These are phyloP conservation scores for Cordylochernes scorpioides DNA, from an alignment of 2,888 invertebrate species.

Conservation along the genomic window DNA sequence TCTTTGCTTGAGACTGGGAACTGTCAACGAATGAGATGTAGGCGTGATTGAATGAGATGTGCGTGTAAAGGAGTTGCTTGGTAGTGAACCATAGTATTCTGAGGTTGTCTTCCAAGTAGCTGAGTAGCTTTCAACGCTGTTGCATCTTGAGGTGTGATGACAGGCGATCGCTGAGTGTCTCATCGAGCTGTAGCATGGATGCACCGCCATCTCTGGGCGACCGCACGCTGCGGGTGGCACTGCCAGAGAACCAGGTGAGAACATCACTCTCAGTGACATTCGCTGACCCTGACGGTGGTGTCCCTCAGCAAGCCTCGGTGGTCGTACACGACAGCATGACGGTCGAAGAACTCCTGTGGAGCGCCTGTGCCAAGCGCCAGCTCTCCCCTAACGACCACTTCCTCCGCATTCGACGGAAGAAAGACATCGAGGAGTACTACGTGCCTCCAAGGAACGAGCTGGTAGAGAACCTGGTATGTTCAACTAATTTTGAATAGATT, in stretches of 20 bases:
- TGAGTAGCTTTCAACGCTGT: no score
- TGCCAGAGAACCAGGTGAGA: slow-evolving; percentile 41
- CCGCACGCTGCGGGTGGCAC: slow-evolving; percentile 60
- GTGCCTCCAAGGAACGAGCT: slow-evolving; percentile 79
- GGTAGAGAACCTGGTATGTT: slow-evolving; percentile 67
- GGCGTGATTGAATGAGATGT: no score
- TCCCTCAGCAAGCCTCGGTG: slow-evolving; percentile 7
- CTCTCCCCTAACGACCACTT: slow-evolving; percentile 86
- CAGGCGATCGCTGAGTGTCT: no score
- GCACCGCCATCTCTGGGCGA: slow-evolving; percentile 26
- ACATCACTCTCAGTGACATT: not conserved
- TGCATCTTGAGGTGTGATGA: no score
- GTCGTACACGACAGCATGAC: slow-evolving; percentile 62
- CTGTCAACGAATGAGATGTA: no score
- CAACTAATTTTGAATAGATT: no score
- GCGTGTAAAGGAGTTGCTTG: no score
- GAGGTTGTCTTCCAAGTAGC: no score
- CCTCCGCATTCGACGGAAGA: slow-evolving; percentile 30
- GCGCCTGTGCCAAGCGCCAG: slow-evolving; percentile 67
- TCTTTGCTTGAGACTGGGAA: no score
- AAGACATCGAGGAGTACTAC: slow-evolving; percentile 79
- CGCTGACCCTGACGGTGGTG: no score
- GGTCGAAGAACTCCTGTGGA: slow-evolving; percentile 76
- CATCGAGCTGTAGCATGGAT: no score
- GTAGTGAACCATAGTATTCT: no score